Evolutionary conservation across 2,113 vertebrate species (phyloP), one percentile per base, ranked within the genome.

Genomic region (Anas platyrhynchos): DNA sequence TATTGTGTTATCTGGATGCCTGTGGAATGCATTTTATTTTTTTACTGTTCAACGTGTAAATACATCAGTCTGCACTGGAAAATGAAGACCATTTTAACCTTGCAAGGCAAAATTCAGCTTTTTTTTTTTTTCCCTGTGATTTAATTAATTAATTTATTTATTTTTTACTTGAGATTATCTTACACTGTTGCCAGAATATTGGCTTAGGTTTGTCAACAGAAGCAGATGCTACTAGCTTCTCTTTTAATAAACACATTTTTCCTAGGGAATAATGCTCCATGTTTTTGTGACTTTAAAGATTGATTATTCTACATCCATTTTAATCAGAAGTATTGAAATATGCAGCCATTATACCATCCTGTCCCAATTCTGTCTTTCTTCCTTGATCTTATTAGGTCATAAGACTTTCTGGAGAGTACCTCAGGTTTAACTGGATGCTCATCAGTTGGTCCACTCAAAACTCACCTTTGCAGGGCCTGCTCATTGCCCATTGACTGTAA

Each of bases 261-360:
- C 43, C 32, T 32, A 27, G 18, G 62, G 38, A 94, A 82, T 17
- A 38, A 91, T 78, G 38, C 55, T 83, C 36, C 34, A 75, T 54
- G 79, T 83, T 88, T 90, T 83, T 85, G n/a, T 94, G 86, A 66
- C 69, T 95, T 84, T 81, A 63, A 93, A 86, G 63, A 93, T 68
- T 85, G 85, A 88, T 95, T 95, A 96, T 79, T 86, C 89, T 91
- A 87, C 83, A 94, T 67, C 67, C 32, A 58, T 52, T 87, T 71
- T 62, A 5, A 80, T 50, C 20, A 44, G 25, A 69, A 69, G 63
- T 8, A 15, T 25, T 83, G 26, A 69, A 82, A 71, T 44, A 62
- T 50, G 73, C 29, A 68, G 12, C 68, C 27, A 32, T 55, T 54
- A 43, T 83, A 66, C 12, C 7, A 25, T 56, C 10, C 43, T 67